Evolutionary conservation across 1,140 invertebrate genomes (phyloP).

Genomic region (Drosophila teissieri): DNA sequence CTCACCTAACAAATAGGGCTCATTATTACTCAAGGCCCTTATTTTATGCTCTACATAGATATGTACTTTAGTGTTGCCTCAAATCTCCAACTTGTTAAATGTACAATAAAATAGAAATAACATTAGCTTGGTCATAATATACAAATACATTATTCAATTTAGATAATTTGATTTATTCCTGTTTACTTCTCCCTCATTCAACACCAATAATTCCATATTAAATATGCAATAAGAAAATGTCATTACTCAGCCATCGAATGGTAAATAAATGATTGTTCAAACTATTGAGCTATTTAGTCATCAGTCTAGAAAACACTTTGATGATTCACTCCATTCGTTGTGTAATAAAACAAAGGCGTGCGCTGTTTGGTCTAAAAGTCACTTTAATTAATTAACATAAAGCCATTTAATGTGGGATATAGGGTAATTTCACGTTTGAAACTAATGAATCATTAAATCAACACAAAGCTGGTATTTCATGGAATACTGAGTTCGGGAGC

Average conservation of each 20-base stretch:
- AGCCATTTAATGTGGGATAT: neutral
- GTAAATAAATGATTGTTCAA: constrained; percentile 4
- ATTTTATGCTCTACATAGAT: too few relatives aligned
- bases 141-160: too few relatives aligned
- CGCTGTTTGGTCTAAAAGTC: constrained; percentile 1
- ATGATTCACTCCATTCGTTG: constrained; percentile 23
- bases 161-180: neutral
- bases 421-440: constrained; percentile 9
- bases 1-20: neutral
- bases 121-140: too few relatives aligned
- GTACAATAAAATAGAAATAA: too few relatives aligned
- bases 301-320: neutral
- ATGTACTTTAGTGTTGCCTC: too few relatives aligned
- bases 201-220: neutral
- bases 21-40: neutral
- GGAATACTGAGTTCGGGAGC: neutral
- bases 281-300: constrained; percentile 14
- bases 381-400: constrained; percentile 38
- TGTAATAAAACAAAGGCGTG: constrained; percentile 33
- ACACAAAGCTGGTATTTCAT: too few relatives aligned
- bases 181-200: neutral
- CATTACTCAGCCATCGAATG: neutral
- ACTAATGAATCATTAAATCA: constrained; percentile 14
- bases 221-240: constrained; percentile 5
- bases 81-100: too few relatives aligned